Conservation (phyloP, 2,797 vertebrate genomes). For the Coilia nasus region DNA sequence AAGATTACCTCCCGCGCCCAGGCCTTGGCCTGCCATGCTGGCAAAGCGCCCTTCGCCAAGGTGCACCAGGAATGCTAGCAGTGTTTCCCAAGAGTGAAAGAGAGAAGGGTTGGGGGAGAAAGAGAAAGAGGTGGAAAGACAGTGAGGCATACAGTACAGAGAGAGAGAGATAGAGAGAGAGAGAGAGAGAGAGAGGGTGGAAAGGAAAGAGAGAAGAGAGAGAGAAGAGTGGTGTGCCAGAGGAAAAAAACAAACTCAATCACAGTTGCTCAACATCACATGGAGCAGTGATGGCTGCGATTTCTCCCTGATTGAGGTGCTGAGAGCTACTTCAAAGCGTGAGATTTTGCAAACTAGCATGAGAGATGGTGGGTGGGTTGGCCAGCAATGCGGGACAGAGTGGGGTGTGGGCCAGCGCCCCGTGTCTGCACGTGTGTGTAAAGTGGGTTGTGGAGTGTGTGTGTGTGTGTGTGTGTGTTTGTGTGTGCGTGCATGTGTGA, state of each 20-base stretch:
- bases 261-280: constrained; percentile 10
- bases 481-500: not conserved
- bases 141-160: not conserved
- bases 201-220: not conserved
- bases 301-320: constrained; percentile 19
- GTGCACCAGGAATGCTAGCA: not conserved
- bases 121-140: not conserved
- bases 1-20: no score
- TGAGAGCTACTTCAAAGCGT: constrained; percentile 20
- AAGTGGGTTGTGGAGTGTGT: no score
- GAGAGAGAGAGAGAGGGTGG: not conserved
- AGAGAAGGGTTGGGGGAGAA: constrained; percentile 40
- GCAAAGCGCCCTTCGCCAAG: not conserved
- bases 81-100: not conserved
- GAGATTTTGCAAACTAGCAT: not conserved
- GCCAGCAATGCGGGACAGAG: not conserved
- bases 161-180: not conserved
- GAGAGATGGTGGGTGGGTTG: not conserved
- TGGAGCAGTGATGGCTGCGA: not conserved
- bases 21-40: not conserved
- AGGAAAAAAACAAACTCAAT: not conserved
- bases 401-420: not conserved
- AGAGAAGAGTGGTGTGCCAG: not conserved
- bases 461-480: not conserved
- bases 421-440: not conserved